Conservation (phyloP, 2,797 vertebrate genomes). For the Catostomus latipinnis region DNA sequence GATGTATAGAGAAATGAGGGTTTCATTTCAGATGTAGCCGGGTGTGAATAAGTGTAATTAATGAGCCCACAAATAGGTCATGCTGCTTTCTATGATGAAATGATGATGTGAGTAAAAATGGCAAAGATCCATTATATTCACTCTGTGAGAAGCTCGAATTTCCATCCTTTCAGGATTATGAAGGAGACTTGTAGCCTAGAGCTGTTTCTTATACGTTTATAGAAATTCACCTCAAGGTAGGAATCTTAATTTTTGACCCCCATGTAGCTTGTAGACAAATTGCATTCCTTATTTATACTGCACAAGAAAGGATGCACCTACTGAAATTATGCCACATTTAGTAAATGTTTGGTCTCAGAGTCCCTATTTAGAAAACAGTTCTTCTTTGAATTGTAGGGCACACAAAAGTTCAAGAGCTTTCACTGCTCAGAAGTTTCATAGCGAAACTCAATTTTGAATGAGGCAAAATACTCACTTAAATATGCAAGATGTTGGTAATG, state of each 20-base stretch:
- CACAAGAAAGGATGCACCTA: neutral
- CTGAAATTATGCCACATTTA: conserved; percentile 3
- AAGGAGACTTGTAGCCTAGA: conserved; percentile 9
- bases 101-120: conserved; percentile 71
- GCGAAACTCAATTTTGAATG: neutral
- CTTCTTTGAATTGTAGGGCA: conserved; percentile 15
- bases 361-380: neutral
- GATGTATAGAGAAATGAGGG: conserved; percentile 71
- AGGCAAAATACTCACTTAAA: conserved; percentile 10
- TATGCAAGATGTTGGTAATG: conserved; percentile 19
- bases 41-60: conserved; percentile 78
- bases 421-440: neutral
- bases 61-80: conserved; percentile 78
- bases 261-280: neutral
- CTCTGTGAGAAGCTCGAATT: conserved; percentile 50
- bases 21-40: conserved; percentile 69
- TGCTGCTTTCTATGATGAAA: conserved; percentile 75
- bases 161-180: conserved; percentile 14
- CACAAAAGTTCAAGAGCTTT: conserved; percentile 4
- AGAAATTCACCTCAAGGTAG: neutral
- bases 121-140: conserved; percentile 68
- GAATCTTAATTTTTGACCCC: conserved; percentile 7
- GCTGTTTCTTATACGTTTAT: neutral
- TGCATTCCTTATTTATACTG: conserved; percentile 4
- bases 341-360: conserved; percentile 3